Percentiles rank a stretch among this genome's conserved stretches.
Conservation (phyloP, 2,797 vertebrate species). For the Eulemur rubriventer region DNA sequence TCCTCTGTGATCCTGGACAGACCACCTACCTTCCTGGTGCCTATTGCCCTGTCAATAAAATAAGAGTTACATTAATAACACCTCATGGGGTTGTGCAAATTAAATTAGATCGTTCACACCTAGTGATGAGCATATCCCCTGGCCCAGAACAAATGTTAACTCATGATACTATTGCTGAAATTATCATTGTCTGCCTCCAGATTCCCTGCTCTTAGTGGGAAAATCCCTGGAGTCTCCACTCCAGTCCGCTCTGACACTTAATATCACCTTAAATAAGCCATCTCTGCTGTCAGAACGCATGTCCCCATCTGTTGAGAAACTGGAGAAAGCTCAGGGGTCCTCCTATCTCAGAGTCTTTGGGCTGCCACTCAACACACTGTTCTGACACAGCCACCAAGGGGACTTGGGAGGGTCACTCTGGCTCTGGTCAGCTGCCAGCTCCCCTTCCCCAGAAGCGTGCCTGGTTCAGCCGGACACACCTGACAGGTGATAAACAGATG, state of each 20-base stretch:
- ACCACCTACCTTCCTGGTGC: not conserved
- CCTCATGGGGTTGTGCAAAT: not conserved
- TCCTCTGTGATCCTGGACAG: not conserved
- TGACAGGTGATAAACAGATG: not conserved
- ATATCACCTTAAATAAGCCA: not conserved
- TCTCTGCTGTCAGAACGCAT: not conserved
- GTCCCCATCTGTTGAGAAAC: not conserved
- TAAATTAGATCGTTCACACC: not conserved
- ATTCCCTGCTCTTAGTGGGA: not conserved
- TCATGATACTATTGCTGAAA: not conserved
- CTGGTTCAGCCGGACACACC: not conserved
- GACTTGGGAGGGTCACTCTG: not conserved
- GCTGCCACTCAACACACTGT: not conserved
- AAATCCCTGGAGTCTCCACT: not conserved
- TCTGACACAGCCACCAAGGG: not conserved
- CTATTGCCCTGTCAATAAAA: not conserved
- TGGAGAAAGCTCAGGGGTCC: not conserved
- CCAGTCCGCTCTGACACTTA: not conserved
- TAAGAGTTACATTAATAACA: no score
- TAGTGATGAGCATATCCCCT: not conserved
- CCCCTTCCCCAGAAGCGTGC: not conserved
- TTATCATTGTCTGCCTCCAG: not conserved
- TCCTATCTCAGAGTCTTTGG: not conserved
- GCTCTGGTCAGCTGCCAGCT: not conserved
- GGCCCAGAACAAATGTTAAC: not conserved